phyloP scores from a whole-genome alignment of 1,140 invertebrate genomes.

The Nasonia vitripennis region DNA sequence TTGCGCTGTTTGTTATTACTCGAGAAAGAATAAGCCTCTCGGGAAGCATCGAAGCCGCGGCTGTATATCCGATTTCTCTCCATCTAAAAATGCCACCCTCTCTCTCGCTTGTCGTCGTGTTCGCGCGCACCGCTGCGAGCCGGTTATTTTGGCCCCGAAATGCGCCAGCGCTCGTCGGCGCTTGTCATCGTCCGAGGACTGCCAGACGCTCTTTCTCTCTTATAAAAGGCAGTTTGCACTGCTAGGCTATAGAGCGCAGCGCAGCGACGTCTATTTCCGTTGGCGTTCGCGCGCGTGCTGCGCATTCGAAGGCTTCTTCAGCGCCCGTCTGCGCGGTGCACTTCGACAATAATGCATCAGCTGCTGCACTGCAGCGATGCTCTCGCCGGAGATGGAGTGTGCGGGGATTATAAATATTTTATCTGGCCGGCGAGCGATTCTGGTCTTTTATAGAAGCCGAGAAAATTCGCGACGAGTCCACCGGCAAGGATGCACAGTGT shows the following conservation, averaged over 20 bases:
- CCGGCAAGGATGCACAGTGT: not conserved
- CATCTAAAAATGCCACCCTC: conserved; percentile 15
- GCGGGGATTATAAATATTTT: conserved; percentile 23
- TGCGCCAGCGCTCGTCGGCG: not conserved
- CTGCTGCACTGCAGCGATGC: not conserved
- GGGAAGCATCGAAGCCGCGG: too few species aligned
- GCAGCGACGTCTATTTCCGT: conserved; percentile 30
- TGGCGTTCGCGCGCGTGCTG: not conserved
- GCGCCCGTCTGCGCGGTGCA: not conserved
- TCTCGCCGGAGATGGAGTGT: not conserved
- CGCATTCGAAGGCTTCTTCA: conserved; percentile 10
- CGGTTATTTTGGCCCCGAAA: conserved; percentile 28
- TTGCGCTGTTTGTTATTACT: too few species aligned
- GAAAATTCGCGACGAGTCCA: not conserved
- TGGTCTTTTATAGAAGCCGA: not conserved
- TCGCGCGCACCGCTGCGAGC: not conserved
- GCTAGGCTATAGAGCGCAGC: not conserved
- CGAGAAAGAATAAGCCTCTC: too few species aligned
- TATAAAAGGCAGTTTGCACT: not conserved
- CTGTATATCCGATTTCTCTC: not conserved
- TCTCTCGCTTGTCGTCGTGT: too few species aligned
- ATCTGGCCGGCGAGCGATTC: not conserved
- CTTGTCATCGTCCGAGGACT: not conserved
- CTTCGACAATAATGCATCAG: not conserved
- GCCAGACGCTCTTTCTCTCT: not conserved